These are phyloP conservation scores for Masnerella sp. DNA, from an alignment of 2,888 invertebrate species.

Conservation along the genomic window DNA sequence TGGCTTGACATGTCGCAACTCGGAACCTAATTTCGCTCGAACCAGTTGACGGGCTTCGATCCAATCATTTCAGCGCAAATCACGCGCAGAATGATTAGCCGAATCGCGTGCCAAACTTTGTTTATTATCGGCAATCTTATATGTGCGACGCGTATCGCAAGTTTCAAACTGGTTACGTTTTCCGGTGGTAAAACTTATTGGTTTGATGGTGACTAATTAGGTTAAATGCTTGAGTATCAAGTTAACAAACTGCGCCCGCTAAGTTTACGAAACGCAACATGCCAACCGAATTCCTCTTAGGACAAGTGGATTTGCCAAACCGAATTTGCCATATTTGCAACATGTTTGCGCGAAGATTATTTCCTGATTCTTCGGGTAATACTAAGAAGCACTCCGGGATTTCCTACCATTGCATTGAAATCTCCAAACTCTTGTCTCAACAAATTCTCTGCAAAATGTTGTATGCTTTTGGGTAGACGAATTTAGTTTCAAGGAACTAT, in stretches of 20 bases:
- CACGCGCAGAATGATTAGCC: constrained; percentile 15
- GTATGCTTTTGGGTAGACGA: too few relatives aligned
- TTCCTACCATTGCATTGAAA: neutral
- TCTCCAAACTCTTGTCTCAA: too few relatives aligned
- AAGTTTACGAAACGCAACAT: neutral
- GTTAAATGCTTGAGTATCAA: neutral
- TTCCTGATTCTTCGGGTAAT: too few relatives aligned
- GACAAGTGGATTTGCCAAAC: too few relatives aligned
- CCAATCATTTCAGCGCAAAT: constrained; percentile 6
- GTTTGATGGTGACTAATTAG: constrained; percentile 14
- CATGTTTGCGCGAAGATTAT: too few relatives aligned
- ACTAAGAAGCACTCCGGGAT: too few relatives aligned
- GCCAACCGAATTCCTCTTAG: too few relatives aligned
- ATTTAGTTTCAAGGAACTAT: too few relatives aligned
- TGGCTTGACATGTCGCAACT: constrained; percentile 13
- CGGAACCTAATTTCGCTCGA: too few relatives aligned
- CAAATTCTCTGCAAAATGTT: too few relatives aligned
- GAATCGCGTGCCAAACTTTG: constrained; percentile 30
- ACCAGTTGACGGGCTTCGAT: too few relatives aligned
- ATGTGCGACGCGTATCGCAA: constrained; percentile 21
- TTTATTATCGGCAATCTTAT: constrained; percentile 36
- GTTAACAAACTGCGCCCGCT: neutral
- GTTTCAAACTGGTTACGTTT: constrained; percentile 18
- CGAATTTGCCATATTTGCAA: too few relatives aligned
- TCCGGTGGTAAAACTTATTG: constrained; percentile 9